Conservation (phyloP, 2,888 invertebrate genomes). For the Sinopyrophorus schimmeli region DNA sequence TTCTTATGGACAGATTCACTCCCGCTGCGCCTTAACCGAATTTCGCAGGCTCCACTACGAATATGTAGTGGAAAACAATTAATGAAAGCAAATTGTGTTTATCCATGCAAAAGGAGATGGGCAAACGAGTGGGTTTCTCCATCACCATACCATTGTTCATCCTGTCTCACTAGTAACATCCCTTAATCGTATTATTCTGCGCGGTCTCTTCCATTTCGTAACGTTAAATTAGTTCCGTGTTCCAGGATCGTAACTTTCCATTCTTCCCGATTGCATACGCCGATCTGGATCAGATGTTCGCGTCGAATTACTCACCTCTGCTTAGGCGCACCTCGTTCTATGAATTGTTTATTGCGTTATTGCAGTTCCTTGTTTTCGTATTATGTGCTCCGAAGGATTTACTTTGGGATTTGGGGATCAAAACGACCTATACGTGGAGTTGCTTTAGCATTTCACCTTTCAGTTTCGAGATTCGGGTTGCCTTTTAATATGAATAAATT, state of each 20-base stretch:
- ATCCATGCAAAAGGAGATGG: slow-evolving; percentile 22
- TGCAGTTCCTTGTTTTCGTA: too few species aligned
- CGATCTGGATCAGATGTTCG: slow-evolving; percentile 16
- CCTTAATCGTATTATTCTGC: slow-evolving; percentile 28
- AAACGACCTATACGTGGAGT: too few species aligned
- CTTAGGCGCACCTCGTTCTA: too few species aligned
- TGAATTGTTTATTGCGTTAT: too few species aligned
- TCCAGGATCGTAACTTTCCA: slow-evolving; percentile 21
- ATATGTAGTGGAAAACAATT: slow-evolving; percentile 19
- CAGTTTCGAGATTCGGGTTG: too few species aligned
- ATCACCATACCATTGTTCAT: slow-evolving; percentile 25
- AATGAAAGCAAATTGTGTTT: slow-evolving; percentile 25
- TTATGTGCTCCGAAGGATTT: too few species aligned
- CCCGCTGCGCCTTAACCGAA: too few species aligned
- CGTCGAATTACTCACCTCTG: slow-evolving; percentile 16
- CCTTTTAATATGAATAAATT: too few species aligned
- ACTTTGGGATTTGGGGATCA: too few species aligned
- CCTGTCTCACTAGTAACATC: slow-evolving; percentile 27
- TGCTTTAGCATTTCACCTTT: too few species aligned
- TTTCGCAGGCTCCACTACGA: too few species aligned
- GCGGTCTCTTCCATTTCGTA: slow-evolving; percentile 21
- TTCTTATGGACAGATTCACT: too few species aligned
- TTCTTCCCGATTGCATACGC: slow-evolving; percentile 15
- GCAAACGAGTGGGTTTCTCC: slow-evolving; percentile 19
- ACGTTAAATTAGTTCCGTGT: slow-evolving; percentile 24